phyloP scores from a whole-genome alignment of 2,888 invertebrate species.

The Troglohyphantes excavatus region DNA sequence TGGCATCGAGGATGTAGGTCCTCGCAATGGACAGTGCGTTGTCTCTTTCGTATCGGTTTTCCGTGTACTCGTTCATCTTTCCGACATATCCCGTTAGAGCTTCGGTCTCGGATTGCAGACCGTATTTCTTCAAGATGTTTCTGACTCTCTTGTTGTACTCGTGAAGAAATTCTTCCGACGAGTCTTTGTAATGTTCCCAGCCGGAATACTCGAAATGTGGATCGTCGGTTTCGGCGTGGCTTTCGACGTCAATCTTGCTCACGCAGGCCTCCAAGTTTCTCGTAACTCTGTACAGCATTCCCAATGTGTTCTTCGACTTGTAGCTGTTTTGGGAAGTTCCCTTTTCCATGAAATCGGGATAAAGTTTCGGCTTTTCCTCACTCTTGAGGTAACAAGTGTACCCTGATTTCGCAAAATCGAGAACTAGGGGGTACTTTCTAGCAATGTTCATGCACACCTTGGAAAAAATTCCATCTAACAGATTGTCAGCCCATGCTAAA shows the following conservation, averaged over 20 bases:
- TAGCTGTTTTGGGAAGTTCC: slow-evolving; percentile 76
- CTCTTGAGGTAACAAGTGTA: slow-evolving; percentile 53
- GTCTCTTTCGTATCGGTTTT: slow-evolving; percentile 67
- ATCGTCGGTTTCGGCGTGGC: slow-evolving; percentile 22
- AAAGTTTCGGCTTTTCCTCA: slow-evolving; percentile 73
- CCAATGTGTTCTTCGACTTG: slow-evolving; percentile 78
- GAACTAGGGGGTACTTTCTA: slow-evolving; percentile 72
- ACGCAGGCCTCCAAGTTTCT: slow-evolving; percentile 68
- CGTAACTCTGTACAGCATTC: slow-evolving; percentile 77
- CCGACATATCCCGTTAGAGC: slow-evolving; percentile 67
- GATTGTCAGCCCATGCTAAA: slow-evolving; percentile 79
- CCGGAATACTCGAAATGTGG: slow-evolving; percentile 45
- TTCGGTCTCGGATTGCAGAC: slow-evolving; percentile 70
- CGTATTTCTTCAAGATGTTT: slow-evolving; percentile 76
- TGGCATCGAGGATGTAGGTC: slow-evolving; percentile 59
- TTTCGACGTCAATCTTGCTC: slow-evolving; percentile 45
- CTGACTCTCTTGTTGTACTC: slow-evolving; percentile 63
- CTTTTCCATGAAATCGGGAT: slow-evolving; percentile 80
- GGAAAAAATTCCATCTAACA: slow-evolving; percentile 77
- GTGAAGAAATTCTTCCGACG: slow-evolving; percentile 37
- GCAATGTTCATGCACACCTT: slow-evolving; percentile 74
- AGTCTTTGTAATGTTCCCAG: slow-evolving; percentile 72
- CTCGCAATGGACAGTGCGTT: slow-evolving; percentile 43
- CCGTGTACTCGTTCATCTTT: slow-evolving; percentile 46
- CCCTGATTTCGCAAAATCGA: slow-evolving; percentile 80